A percentile compares a stretch with the other conserved stretches of the same genome.
These are phyloP conservation scores for Oreortyx pictus DNA, from an alignment of 2,797 vertebrate species.

Conservation along the genomic window DNA sequence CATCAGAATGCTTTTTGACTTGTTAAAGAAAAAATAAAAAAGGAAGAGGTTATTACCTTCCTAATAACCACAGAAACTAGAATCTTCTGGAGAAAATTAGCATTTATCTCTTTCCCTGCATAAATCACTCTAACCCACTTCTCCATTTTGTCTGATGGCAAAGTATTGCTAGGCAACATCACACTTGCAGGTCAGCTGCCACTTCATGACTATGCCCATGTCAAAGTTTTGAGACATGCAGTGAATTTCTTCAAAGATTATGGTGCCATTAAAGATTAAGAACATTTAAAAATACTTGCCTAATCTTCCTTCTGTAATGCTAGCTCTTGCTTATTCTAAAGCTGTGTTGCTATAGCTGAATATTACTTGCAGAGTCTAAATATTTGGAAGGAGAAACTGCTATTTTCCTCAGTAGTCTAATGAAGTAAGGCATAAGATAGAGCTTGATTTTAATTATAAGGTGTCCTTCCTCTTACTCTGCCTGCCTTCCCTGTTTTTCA, in stretches of 20 bases:
- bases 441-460: slow-evolving; percentile 53
- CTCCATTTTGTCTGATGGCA: neutral
- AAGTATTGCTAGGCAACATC: slow-evolving; percentile 38
- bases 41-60: neutral
- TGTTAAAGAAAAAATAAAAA: neutral
- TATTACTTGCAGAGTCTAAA: slow-evolving; percentile 34
- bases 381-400: slow-evolving; percentile 43
- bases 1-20: neutral
- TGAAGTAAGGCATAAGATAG: slow-evolving; percentile 6
- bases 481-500: slow-evolving; percentile 48
- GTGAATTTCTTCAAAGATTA: neutral
- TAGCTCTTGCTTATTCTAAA: slow-evolving; percentile 10
- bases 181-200: slow-evolving; percentile 39
- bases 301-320: slow-evolving; percentile 3
- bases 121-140: slow-evolving; percentile 31
- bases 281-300: slow-evolving; percentile 26
- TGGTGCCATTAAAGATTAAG: neutral
- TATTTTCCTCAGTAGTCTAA: slow-evolving; percentile 43
- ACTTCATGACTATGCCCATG: neutral
- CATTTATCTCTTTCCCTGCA: neutral
- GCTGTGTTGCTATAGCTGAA: neutral
- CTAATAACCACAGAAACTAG: slow-evolving; percentile 32
- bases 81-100: slow-evolving; percentile 38
- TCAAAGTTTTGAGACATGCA: neutral
- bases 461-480: slow-evolving; percentile 35